A percentile compares a stretch with the other conserved stretches of the same genome.
These are phyloP conservation scores for Paramisgurnus dabryanus DNA, from an alignment of 2,113 vertebrate species.

Conservation along the genomic window DNA sequence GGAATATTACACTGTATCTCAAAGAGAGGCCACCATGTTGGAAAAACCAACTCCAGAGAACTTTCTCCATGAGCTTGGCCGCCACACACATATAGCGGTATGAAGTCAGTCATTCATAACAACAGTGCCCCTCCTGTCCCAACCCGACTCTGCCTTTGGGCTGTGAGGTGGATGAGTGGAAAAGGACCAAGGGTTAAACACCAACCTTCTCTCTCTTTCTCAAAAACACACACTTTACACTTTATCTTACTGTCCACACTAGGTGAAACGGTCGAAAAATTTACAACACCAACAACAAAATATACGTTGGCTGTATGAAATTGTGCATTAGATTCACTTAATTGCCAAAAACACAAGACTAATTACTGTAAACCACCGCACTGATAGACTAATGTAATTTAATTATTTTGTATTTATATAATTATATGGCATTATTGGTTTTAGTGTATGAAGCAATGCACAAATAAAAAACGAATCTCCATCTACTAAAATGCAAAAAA, in stretches of 20 bases:
- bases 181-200: conserved; percentile 13
- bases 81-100: conserved; percentile 75
- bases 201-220: background rate
- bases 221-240: background rate
- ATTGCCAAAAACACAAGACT: no score
- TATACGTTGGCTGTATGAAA: background rate
- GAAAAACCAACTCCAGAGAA: conserved; percentile 74
- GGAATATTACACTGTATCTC: background rate
- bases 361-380: background rate
- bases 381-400: background rate
- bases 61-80: conserved; percentile 83
- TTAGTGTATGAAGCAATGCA: background rate
- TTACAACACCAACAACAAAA: conserved; percentile 5
- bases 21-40: conserved; percentile 72
- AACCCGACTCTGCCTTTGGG: background rate
- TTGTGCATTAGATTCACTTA: background rate
- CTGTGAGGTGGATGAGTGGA: conserved; percentile 14
- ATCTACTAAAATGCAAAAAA: background rate
- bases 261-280: conserved; percentile 28
- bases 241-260: conserved; percentile 34
- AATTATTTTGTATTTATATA: no score
- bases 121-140: conserved; percentile 43
- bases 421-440: background rate
- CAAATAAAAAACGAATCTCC: background rate
- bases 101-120: conserved; percentile 66